A percentile compares a stretch with the other conserved stretches of the same genome.
These are phyloP conservation scores for Aphis craccivora DNA, from an alignment of 1,140 invertebrate species.

Conservation along the genomic window DNA sequence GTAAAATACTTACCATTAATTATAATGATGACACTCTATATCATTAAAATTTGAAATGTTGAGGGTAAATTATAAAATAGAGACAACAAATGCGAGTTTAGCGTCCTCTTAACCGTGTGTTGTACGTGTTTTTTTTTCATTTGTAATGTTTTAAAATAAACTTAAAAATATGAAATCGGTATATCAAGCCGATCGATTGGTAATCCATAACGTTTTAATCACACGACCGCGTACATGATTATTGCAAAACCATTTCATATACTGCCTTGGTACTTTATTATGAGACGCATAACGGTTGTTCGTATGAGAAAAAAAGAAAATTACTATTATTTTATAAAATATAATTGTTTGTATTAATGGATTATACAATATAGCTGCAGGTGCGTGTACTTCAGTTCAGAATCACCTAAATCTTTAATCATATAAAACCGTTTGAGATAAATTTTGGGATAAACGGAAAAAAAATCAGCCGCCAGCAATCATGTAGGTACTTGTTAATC, in stretches of 20 bases:
- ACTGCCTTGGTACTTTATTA: neutral
- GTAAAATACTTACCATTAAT: too few species aligned
- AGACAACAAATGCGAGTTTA: too few species aligned
- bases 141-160: neutral
- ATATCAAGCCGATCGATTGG: neutral
- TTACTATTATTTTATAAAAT: neutral
- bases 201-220: neutral
- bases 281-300: neutral
- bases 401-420: conserved; percentile 2
- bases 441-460: neutral
- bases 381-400: neutral
- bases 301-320: neutral
- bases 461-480: neutral
- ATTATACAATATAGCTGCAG: neutral
- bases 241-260: neutral
- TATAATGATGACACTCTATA: too few species aligned
- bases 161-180: neutral
- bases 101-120: too few species aligned
- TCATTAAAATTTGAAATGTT: too few species aligned
- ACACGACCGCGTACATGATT: too few species aligned
- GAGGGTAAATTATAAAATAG: too few species aligned
- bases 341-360: neutral
- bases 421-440: neutral
- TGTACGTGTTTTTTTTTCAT: neutral
- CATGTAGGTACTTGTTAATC: neutral